A percentile compares a stretch with the other conserved stretches of the same genome.
Conservation (phyloP, 2,888 invertebrate species). For the Opisthograptis luteolata region DNA sequence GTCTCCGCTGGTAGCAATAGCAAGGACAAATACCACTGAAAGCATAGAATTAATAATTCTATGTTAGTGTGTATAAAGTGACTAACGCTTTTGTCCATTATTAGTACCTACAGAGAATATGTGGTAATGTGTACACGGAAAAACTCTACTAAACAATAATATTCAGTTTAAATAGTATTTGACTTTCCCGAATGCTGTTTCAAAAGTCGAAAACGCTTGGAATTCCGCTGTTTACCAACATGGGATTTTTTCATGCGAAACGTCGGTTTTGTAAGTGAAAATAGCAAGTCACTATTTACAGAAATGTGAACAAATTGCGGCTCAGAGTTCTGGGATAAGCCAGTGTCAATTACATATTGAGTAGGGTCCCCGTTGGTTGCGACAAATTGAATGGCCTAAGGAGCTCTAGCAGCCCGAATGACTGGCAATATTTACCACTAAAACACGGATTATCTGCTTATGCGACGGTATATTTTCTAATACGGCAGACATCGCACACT, state of each 20-base stretch:
- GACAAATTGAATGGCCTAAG: slow-evolving; percentile 79
- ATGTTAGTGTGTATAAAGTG: no score
- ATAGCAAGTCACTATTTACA: slow-evolving; percentile 62
- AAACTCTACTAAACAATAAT: slow-evolving; percentile 24
- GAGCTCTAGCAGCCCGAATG: slow-evolving; percentile 54
- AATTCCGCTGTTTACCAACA: slow-evolving; percentile 40
- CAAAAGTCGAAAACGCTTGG: slow-evolving; percentile 35
- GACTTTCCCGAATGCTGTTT: slow-evolving; percentile 33
- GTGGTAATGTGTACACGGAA: no score
- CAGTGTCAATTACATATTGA: slow-evolving; percentile 80
- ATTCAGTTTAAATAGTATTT: slow-evolving; percentile 39
- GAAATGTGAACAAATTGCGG: slow-evolving; percentile 74
- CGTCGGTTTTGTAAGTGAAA: slow-evolving; percentile 46
- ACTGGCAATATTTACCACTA: slow-evolving; percentile 75
- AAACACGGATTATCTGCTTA: slow-evolving; percentile 60
- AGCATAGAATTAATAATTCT: no score
- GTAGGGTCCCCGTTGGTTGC: slow-evolving; percentile 68
- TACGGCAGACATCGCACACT: slow-evolving; percentile 35
- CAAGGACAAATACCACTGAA: no score
- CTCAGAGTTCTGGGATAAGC: slow-evolving; percentile 75
- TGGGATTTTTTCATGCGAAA: slow-evolving; percentile 39
- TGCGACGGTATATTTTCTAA: slow-evolving; percentile 57
- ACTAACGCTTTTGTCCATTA: no score
- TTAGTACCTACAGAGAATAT: no score
- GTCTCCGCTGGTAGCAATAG: no score